Conservation (phyloP, 2,797 vertebrate species). For the Paratrypauchen microcephalus region DNA sequence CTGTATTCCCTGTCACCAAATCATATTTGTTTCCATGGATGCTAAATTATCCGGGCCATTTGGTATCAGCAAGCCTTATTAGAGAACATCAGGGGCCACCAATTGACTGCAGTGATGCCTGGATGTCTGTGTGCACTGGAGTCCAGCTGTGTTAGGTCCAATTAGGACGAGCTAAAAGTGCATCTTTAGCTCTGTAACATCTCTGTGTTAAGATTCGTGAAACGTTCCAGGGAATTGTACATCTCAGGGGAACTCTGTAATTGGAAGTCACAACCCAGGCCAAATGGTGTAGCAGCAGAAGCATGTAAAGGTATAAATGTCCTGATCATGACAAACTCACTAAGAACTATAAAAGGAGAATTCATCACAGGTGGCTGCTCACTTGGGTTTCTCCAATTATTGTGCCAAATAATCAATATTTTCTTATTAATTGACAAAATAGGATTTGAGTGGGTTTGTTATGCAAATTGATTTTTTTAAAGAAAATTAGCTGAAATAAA, state of each 20-base stretch:
- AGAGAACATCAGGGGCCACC: conserved; percentile 28
- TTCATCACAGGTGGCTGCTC: not conserved
- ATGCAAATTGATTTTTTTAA: not conserved
- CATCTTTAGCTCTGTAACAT: conserved; percentile 35
- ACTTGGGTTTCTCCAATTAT: not conserved
- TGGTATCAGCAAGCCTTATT: conserved; percentile 38
- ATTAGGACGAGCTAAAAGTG: conserved; percentile 30
- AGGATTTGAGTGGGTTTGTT: not conserved
- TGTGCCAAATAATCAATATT: not conserved
- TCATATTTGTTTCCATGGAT: conserved; percentile 8
- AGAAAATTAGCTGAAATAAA: not conserved
- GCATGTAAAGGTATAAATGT: conserved; percentile 16
- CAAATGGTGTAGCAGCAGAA: not conserved
- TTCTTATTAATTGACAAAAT: not conserved
- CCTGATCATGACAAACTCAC: conserved; percentile 8
- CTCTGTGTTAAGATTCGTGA: conserved; percentile 26
- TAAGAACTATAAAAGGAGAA: conserved; percentile 7
- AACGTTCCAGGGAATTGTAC: not conserved
- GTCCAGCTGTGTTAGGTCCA: conserved; percentile 25
- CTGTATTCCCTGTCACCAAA: not conserved
- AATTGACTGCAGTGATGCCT: conserved; percentile 21
- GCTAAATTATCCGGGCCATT: conserved; percentile 23
- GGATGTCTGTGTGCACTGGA: not conserved
- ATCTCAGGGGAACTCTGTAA: conserved; percentile 14
- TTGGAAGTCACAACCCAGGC: conserved; percentile 1